phyloP scores from a whole-genome alignment of 2,797 vertebrate genomes.

The Meda fulgida region DNA sequence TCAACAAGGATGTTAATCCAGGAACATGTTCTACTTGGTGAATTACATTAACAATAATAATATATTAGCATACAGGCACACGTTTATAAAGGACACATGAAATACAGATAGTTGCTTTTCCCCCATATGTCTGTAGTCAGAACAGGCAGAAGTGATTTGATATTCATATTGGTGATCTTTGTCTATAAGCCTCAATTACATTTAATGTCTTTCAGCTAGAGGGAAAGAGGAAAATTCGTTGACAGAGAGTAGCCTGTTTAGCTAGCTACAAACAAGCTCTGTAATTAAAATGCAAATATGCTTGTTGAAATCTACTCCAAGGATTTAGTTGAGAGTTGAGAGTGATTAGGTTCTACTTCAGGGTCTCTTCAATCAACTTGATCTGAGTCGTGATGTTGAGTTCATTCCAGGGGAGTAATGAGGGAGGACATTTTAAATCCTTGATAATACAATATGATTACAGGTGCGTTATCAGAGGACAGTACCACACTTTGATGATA shows the following conservation, averaged over 20 bases:
- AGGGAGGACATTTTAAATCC: conserved; percentile 23
- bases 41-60: not conserved
- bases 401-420: conserved; percentile 28
- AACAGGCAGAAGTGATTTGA: conserved; percentile 7
- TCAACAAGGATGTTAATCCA: not conserved
- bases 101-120: not conserved
- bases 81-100: not conserved
- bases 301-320: conserved; percentile 44
- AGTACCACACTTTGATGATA: not conserved
- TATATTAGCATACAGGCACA: conserved; percentile 6
- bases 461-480: conserved; percentile 23
- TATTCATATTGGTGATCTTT: conserved; percentile 24
- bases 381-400: conserved; percentile 11
- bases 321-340: conserved; percentile 30
- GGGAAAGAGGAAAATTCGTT: conserved; percentile 6
- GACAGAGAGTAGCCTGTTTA: conserved; percentile 27
- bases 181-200: conserved; percentile 28
- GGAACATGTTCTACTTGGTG: not conserved
- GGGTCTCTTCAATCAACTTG: conserved; percentile 1
- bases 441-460: conserved; percentile 20
- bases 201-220: conserved; percentile 24
- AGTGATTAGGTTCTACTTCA: conserved; percentile 30
- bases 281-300: conserved; percentile 58
- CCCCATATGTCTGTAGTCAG: not conserved
- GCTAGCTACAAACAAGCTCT: conserved; percentile 37